A percentile compares a stretch with the other conserved stretches of the same genome.
phyloP scores from a whole-genome alignment of 2,113 vertebrate species.

The Plotosus lineatus region DNA sequence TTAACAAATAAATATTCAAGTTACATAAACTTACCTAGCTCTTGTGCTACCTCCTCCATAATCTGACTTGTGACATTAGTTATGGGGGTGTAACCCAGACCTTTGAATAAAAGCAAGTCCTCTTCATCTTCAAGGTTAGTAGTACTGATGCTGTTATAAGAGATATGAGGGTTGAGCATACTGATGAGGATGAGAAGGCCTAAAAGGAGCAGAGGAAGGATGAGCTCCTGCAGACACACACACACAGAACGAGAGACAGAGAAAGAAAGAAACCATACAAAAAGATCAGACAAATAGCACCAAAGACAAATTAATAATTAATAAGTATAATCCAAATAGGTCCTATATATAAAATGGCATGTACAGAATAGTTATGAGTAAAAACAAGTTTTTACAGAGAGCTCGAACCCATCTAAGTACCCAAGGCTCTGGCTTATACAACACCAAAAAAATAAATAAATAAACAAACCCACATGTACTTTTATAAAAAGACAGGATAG shows the following conservation, averaged over 20 bases:
- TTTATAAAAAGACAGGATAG: background rate
- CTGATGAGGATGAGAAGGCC: constrained; percentile 75
- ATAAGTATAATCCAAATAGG: background rate
- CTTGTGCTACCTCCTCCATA: constrained; percentile 78
- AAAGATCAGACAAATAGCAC: background rate
- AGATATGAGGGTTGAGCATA: constrained; percentile 71
- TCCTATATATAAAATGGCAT: background rate
- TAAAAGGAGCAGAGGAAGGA: constrained; percentile 64
- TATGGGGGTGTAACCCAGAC: constrained; percentile 73
- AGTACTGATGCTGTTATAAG: constrained; percentile 67
- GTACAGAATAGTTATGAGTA: background rate
- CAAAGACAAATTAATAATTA: background rate
- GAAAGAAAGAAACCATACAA: background rate
- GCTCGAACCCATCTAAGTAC: background rate
- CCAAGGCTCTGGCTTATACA: background rate
- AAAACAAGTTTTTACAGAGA: background rate
- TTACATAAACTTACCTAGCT: constrained; percentile 64
- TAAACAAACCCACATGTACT: background rate
- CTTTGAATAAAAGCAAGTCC: constrained; percentile 57
- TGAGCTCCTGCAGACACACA: constrained; percentile 82
- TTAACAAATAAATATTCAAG: background rate
- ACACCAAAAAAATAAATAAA: too few species aligned
- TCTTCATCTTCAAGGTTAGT: constrained; percentile 63
- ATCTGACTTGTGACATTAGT: constrained; percentile 73
- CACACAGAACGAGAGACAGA: too few species aligned